These are phyloP conservation scores for Tromatobia lineatoria DNA, from an alignment of 2,888 invertebrate species.

Conservation along the genomic window DNA sequence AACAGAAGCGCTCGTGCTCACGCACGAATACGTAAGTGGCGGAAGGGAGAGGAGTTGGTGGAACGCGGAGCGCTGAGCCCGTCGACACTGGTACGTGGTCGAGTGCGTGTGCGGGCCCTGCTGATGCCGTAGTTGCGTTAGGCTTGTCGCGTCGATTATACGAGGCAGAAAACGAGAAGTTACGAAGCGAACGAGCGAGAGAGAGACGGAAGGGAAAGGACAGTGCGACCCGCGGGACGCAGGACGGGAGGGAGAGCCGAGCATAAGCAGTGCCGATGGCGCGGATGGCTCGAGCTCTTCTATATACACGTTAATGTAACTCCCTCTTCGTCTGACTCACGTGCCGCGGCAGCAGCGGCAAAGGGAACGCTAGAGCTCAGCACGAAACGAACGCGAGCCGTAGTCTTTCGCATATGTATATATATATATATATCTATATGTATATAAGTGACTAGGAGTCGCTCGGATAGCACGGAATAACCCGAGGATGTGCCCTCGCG, in stretches of 20 bases:
- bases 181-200: slow-evolving; percentile 10
- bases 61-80: background rate
- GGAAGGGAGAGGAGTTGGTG: background rate
- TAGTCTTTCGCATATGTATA: background rate
- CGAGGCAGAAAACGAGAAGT: slow-evolving; percentile 21
- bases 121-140: slow-evolving; percentile 30
- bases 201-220: slow-evolving; percentile 33
- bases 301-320: background rate
- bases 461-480: slow-evolving; percentile 14
- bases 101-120: slow-evolving; percentile 40
- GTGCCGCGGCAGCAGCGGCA: slow-evolving; percentile 1
- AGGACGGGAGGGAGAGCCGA: slow-evolving; percentile 60
- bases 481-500: slow-evolving; percentile 21
- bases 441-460: slow-evolving; percentile 18
- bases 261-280: slow-evolving; percentile 74
- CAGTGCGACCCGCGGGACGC: slow-evolving; percentile 28
- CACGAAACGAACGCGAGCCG: slow-evolving; percentile 22
- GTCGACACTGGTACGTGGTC: slow-evolving; percentile 30
- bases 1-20: slow-evolving; percentile 44
- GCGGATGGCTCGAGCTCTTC: slow-evolving; percentile 45
- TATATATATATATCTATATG: background rate
- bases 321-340: background rate
- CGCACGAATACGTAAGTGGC: slow-evolving; percentile 46
- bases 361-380: slow-evolving; percentile 10
- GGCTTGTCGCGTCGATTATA: slow-evolving; percentile 42